Evolutionary conservation across 1,140 invertebrate species (phyloP).

Genomic region (Hypothenemus hampei): DNA sequence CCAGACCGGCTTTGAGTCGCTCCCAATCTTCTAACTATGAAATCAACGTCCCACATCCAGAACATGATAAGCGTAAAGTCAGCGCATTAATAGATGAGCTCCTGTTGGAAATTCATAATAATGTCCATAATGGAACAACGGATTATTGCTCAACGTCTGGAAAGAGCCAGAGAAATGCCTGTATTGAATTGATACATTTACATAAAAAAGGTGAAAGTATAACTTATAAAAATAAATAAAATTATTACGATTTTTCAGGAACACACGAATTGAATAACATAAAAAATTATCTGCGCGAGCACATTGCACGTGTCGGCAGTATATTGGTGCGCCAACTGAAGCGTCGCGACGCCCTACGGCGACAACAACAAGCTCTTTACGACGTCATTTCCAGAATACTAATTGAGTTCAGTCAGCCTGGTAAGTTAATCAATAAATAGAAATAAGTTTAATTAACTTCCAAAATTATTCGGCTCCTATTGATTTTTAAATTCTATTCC

Average conservation of each 20-base stretch:
- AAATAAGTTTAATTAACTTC: too few species aligned
- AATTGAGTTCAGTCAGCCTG: too few species aligned
- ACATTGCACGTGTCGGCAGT: slow-evolving; percentile 26
- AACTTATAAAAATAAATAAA: background rate
- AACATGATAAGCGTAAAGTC: slow-evolving; percentile 31
- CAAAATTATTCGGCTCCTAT: too few species aligned
- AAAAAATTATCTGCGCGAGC: slow-evolving; percentile 15
- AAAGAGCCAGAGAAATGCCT: slow-evolving; percentile 35
- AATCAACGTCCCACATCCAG: slow-evolving; percentile 3
- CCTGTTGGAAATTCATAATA: slow-evolving; percentile 39
- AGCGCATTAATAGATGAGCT: slow-evolving; percentile 39
- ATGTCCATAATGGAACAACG: slow-evolving; percentile 26
- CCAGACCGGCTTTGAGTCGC: background rate
- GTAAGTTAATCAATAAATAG: too few species aligned
- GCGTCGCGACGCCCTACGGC: slow-evolving; percentile 42
- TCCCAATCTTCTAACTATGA: slow-evolving; percentile 9
- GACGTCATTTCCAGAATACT: slow-evolving; percentile 40
- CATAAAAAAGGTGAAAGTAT: slow-evolving; percentile 34
- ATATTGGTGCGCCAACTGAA: slow-evolving; percentile 41
- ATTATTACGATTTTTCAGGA: slow-evolving; percentile 17
- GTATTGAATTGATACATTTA: slow-evolving; percentile 29
- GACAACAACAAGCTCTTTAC: slow-evolving; percentile 40
- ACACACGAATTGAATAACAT: slow-evolving; percentile 19
- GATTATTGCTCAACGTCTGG: slow-evolving; percentile 42
- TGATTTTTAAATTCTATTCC: too few species aligned